Evolutionary conservation across 2,797 vertebrate genomes (phyloP).

Genomic region (Enteromius argenteus): DNA sequence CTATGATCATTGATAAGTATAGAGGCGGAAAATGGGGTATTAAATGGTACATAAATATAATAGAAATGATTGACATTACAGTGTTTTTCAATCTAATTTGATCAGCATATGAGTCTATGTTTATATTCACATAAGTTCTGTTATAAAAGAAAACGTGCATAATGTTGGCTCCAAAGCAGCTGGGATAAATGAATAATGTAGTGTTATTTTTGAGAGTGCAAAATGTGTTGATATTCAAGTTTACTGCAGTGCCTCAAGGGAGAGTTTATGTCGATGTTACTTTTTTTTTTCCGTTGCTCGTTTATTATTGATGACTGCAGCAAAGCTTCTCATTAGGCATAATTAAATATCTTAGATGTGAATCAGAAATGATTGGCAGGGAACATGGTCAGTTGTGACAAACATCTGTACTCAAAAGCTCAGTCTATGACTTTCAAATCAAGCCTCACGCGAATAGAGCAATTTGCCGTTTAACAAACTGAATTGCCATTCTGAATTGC

Average conservation of each 20-base stretch:
- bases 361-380: constrained; percentile 74
- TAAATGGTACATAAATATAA: background rate
- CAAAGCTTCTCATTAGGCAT: constrained; percentile 74
- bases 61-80: constrained; percentile 13
- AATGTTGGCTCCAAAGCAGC: constrained; percentile 33
- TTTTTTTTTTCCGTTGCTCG: constrained; percentile 64
- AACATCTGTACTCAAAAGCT: constrained; percentile 68
- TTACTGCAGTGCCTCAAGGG: constrained; percentile 67
- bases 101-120: constrained; percentile 23
- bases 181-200: constrained; percentile 60
- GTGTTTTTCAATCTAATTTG: constrained; percentile 3
- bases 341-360: constrained; percentile 76
- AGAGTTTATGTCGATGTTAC: constrained; percentile 70
- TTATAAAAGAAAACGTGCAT: constrained; percentile 15
- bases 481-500: constrained; percentile 13
- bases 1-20: constrained; percentile 34
- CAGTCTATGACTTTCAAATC: constrained; percentile 31
- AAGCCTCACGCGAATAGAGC: background rate
- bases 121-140: constrained; percentile 10
- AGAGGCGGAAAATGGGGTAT: background rate
- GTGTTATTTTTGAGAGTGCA: constrained; percentile 54
- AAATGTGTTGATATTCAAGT: constrained; percentile 65
- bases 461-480: constrained; percentile 1
- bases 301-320: constrained; percentile 79
- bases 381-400: constrained; percentile 75